Conservation (phyloP, 1,140 invertebrate species). For the Pseudomyrmex gracilis region DNA sequence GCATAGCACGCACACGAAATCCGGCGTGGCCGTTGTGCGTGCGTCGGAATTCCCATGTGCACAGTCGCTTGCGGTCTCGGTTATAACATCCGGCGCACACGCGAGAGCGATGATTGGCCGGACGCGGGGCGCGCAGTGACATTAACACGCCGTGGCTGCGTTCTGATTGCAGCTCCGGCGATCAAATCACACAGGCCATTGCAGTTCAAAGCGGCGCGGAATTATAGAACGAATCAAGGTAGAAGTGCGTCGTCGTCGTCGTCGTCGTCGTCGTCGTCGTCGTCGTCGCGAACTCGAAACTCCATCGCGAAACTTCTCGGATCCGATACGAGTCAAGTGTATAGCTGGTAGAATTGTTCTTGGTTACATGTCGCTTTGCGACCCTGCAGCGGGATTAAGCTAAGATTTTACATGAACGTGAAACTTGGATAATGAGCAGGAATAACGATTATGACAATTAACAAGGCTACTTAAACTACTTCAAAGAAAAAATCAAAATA, state of each 20-base stretch:
- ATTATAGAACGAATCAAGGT: conserved; percentile 40
- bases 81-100: conserved; percentile 48
- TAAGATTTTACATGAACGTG: not conserved
- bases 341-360: not conserved
- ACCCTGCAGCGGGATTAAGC: not conserved
- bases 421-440: conserved; percentile 9
- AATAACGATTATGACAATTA: not conserved
- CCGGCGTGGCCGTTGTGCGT: conserved; percentile 22
- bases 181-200: conserved; percentile 40
- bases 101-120: conserved; percentile 48
- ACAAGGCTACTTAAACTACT: too few relatives aligned
- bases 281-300: conserved; percentile 29
- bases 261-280: not conserved
- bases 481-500: not conserved
- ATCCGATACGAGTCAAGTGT: conserved; percentile 25
- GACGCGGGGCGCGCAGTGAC: conserved; percentile 20
- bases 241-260: conserved; percentile 6
- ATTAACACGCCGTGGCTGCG: conserved; percentile 41
- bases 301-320: conserved; percentile 25
- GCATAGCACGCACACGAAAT: conserved; percentile 35
- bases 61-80: conserved; percentile 53
- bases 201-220: conserved; percentile 13
- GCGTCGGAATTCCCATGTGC: conserved; percentile 45
- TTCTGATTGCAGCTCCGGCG: conserved; percentile 25
- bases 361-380: not conserved